A percentile compares a stretch with the other conserved stretches of the same genome.
Evolutionary conservation across 2,797 vertebrate species (phyloP).

Genomic region (Alcedo atthis): DNA sequence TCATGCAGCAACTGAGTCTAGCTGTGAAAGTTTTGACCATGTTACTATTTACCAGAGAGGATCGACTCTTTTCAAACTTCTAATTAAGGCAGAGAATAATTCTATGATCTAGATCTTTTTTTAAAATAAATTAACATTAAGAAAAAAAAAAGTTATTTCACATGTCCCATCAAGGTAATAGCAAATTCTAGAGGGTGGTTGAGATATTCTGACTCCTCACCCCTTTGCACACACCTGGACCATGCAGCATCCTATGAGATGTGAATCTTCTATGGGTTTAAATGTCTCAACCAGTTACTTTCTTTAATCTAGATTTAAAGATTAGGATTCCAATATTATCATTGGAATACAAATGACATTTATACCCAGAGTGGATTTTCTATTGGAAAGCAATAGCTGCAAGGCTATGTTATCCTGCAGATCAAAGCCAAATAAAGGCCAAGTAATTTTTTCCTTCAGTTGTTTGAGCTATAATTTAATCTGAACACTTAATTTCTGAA

Average conservation of each 20-base stretch:
- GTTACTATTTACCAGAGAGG: background rate
- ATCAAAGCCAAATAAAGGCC: background rate
- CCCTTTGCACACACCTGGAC: background rate
- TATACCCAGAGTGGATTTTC: background rate
- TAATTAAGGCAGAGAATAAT: background rate
- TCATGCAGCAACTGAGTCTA: background rate
- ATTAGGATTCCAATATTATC: background rate
- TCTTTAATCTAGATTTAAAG: background rate
- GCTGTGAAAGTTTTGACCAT: conserved; percentile 16
- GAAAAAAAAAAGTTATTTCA: background rate
- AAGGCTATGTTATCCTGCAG: background rate
- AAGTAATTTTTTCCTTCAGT: background rate
- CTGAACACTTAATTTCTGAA: conserved; percentile 23
- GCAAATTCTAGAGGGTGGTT: background rate
- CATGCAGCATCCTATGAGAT: background rate
- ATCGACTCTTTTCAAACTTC: background rate
- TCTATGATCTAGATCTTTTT: background rate
- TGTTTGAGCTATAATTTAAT: background rate
- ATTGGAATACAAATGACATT: background rate
- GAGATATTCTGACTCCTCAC: background rate
- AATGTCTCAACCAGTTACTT: background rate
- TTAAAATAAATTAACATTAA: background rate
- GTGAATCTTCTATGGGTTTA: background rate
- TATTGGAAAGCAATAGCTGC: background rate
- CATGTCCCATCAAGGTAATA: background rate